Conservation (phyloP, 1,140 invertebrate species). For the Drosophila pallidifrons region DNA sequence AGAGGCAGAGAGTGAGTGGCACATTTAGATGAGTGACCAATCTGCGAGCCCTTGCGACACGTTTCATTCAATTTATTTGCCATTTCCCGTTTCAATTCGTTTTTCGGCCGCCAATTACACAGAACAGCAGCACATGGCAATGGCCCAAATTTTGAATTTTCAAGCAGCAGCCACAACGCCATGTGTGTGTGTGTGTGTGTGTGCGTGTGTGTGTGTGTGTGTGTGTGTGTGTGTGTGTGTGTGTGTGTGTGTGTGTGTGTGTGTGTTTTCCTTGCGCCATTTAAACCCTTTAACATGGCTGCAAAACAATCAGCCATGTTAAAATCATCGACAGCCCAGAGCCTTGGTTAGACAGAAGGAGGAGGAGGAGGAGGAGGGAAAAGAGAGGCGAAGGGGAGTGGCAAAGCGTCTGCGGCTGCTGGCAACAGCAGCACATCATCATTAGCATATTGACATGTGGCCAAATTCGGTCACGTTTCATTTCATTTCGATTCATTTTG, state of each 20-base stretch:
- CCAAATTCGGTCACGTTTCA: constrained; percentile 81
- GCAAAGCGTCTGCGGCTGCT: constrained; percentile 10
- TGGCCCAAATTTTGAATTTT: constrained; percentile 8
- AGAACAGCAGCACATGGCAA: constrained; percentile 25
- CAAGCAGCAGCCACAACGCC: neutral
- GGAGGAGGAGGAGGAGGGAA: neutral
- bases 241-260: no score
- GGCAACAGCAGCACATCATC: constrained; percentile 49
- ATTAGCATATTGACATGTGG: constrained; percentile 83
- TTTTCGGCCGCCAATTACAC: constrained; percentile 79
- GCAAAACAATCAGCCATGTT: constrained; percentile 46
- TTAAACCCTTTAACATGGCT: constrained; percentile 36
- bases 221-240: no score
- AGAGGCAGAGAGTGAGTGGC: neutral
- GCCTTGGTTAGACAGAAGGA: no score
- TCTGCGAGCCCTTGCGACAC: constrained; percentile 43
- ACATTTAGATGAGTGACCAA: constrained; percentile 30
- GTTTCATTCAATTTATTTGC: constrained; percentile 81
- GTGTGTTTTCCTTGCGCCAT: neutral
- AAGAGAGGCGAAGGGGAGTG: neutral
- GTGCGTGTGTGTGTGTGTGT: no score
- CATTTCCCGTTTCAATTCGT: constrained; percentile 81
- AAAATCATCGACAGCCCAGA: constrained; percentile 2
- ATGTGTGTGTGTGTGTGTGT: no score
- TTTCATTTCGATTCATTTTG: constrained; percentile 77